Base-by-base conservation (phyloP, 1,140 invertebrate genomes). In the Mactra quadrangularis region DNA sequence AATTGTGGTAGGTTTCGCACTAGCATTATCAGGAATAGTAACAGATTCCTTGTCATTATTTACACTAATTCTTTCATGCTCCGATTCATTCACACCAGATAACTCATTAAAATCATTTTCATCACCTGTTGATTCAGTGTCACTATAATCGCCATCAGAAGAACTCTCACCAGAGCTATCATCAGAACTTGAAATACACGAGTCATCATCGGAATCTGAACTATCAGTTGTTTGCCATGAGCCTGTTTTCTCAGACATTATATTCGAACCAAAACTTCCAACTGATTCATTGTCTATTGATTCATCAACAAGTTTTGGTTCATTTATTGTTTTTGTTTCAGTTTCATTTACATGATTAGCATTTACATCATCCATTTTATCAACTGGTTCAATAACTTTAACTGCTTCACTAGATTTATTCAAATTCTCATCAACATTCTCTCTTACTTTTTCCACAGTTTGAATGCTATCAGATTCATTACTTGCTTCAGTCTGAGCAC, bases 251-350 rank as follows among this genome's bases (percentile, higher is more conserved):
- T 68, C 64, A 27, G 64, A 68, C 38, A 68, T 25, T 1, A 68
- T 68, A 68, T 68, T 68, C 17, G 64, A 68, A 19, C 64, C 64
- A 68, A 68, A 68, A 31, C 64, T 68, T 27, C 64, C 64, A 29
- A 47, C 64, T 29, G 64, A 68, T 50, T 50, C 64, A 50, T 50
- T 68, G 27, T 50, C 64, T 50, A 41, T 19, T 11, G 52, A 17
- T 17, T 47, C 41, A 47, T 7, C 7, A 47, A 17, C 17, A 47
- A 47, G 7, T 9, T 47, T 17, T 17, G 17, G 7, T 47, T 47
- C 41, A 47, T 9, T 17, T 47, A 17, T 7, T 47, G 7, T 17
- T 17, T 47, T 17, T 47, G 17, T 17, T 47, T 47, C 41, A 47
- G 7, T 17, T 17, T 47, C 41, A 9, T 47, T 47, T 47, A 47